These are phyloP conservation scores for Yponomeuta evonymella DNA, from an alignment of 2,888 invertebrate genomes.

Conservation along the genomic window DNA sequence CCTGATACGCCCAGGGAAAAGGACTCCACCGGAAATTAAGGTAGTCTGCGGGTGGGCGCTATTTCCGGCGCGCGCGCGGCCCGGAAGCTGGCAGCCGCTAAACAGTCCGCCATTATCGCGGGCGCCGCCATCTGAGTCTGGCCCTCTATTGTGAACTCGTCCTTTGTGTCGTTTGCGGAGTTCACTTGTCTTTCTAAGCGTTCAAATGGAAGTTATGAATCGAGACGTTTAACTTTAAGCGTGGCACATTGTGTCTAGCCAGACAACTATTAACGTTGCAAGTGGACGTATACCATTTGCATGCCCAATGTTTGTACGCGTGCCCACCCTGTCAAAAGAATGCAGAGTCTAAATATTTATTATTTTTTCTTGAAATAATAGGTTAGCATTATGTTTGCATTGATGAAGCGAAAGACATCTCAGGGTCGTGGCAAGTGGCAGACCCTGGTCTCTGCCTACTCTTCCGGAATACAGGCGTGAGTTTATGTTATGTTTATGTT, in stretches of 20 bases:
- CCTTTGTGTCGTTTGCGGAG: slow-evolving; percentile 3
- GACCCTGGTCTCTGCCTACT: too few relatives aligned
- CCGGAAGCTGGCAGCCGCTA: slow-evolving; percentile 15
- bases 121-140: not conserved
- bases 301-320: too few relatives aligned
- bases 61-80: slow-evolving; percentile 47
- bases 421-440: too few relatives aligned
- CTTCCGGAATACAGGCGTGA: too few relatives aligned
- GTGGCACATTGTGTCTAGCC: not conserved
- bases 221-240: not conserved
- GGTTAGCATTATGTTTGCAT: too few relatives aligned
- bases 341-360: too few relatives aligned
- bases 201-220: not conserved
- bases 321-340: too few relatives aligned
- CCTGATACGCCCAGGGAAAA: slow-evolving; percentile 34
- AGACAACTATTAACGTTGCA: not conserved
- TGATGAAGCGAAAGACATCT: too few relatives aligned
- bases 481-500: too few relatives aligned
- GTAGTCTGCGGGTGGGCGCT: slow-evolving; percentile 58
- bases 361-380: too few relatives aligned
- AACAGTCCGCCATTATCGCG: slow-evolving; percentile 14
- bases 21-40: slow-evolving; percentile 63
- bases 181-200: not conserved
- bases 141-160: slow-evolving; percentile 1
- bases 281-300: too few relatives aligned